Evolutionary conservation across 1,140 invertebrate species (phyloP), one percentile per base, ranked within the genome.

Genomic region (Protaetia brevitarsis): DNA sequence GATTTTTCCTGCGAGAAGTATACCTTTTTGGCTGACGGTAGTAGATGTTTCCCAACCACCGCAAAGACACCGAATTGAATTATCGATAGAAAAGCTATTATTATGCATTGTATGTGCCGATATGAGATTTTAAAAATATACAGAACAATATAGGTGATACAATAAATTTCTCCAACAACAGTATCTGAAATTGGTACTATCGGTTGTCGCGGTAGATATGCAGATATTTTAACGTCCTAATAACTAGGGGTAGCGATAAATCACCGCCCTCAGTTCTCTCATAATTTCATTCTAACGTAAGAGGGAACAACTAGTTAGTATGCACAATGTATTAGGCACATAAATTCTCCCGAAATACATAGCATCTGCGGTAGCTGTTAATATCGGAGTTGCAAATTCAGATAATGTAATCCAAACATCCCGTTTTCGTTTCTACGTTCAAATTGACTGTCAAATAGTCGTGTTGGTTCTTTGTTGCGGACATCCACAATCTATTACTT

Each of bases 361-460:
- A 37, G 34, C 34, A 37, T 37, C 34, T 37, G 34, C 34, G 34
- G 16, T 37, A 37, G 34, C 34, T 37, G 34, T 37, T 37, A 37
- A 37, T 37, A 37, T 37, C 34, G 34, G 16, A 37, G 34, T 37
- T 37, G 34, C 16, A 16, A 37, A 37, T 37, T 37, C 34, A 37
- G 34, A 37, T 37, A 37, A 37, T 37, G 34, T 37, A 37, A 37
- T 37, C 34, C 34, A 37, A 37, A 37, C 34, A 37, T 37, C 34
- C 34, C 34, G 34, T 37, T 2, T 37, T 11, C 34, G 11, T 37
- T 37, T 37, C 34, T 37, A 16, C 16, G 34, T 11, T 37, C 3
- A 37, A 37, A 37, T 37, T 37, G 34, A 37, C 34, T 37, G 34
- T 37, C 34, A 37, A 37, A 37, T 37, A 11, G 34, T 37, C 16